A percentile compares a stretch with the other conserved stretches of the same genome.
These are phyloP conservation scores for Salminus brasiliensis DNA, from an alignment of 2,113 vertebrate genomes.

Conservation along the genomic window DNA sequence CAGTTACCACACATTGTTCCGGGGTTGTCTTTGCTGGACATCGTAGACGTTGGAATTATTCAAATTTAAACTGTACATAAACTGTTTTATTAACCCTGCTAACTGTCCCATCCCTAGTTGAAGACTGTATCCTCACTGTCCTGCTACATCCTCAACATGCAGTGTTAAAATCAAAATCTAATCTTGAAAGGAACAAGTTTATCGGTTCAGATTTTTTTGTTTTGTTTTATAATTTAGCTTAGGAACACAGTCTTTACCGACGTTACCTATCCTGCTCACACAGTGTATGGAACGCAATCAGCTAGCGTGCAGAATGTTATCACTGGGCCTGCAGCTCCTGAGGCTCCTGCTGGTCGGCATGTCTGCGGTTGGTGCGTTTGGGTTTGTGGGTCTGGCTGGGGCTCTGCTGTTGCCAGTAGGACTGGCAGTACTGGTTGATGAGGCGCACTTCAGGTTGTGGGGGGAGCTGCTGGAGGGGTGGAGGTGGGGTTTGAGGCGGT, in stretches of 20 bases:
- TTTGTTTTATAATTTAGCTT: slow-evolving; percentile 20
- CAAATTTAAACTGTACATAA: too few species aligned
- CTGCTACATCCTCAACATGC: slow-evolving; percentile 2
- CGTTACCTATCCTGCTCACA: slow-evolving; percentile 19
- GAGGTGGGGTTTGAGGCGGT: slow-evolving; percentile 43
- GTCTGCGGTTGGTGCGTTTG: slow-evolving; percentile 58
- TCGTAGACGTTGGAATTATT: too few species aligned
- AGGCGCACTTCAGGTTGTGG: slow-evolving; percentile 59
- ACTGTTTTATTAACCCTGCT: not conserved
- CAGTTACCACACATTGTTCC: too few species aligned
- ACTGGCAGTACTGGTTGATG: slow-evolving; percentile 66
- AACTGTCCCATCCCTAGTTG: not conserved
- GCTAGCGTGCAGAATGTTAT: not conserved
- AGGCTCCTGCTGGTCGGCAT: slow-evolving; percentile 30
- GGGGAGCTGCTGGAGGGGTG: slow-evolving; percentile 35
- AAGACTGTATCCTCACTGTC: not conserved
- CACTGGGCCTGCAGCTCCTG: slow-evolving; percentile 35
- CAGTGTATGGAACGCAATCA: slow-evolving; percentile 20
- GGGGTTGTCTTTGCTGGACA: too few species aligned
- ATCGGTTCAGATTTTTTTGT: not conserved
- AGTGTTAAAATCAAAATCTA: slow-evolving; percentile 19
- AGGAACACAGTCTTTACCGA: slow-evolving; percentile 17
- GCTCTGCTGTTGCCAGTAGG: slow-evolving; percentile 59
- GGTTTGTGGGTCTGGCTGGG: slow-evolving; percentile 49
- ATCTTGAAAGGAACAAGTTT: not conserved